Evolutionary conservation across 2,888 invertebrate species (phyloP), one percentile per base, ranked within the genome.

Genomic region (Lordiphosa andalusiaca): DNA sequence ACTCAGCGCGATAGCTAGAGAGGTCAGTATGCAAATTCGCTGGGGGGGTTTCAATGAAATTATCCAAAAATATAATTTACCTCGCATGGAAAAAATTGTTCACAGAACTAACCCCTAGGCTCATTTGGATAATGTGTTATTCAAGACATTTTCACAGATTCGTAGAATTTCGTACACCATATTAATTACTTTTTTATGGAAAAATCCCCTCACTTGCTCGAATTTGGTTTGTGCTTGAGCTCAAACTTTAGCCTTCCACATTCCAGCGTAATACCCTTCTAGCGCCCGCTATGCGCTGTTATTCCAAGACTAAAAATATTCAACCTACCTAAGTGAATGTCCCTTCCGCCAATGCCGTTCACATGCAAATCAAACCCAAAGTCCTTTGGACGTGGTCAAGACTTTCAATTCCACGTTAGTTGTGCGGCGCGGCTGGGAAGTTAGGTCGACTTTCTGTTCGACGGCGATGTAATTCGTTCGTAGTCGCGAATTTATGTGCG

Each of bases 311-410:
- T 69, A 69, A 71, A 82, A 86, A 75, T 73, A 67, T 57, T 69
- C 59, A 70, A 69, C 70, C 73, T 75, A 67, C 42, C 64, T 53
- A 63, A 66, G 67, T 55, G 61, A 54, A 48, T 61, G 50, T 51
- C 66, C 68, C 58, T 73, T 68, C 59, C 60, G 68, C 38, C 44
- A 44, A 53, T 46, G 53, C 57, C 38, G 39, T 6, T 38, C 60
- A 67, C 74, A 84, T 81, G 86, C 81, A 83, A 84, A 84, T 83
- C 73, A 81, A 67, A 75, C 62, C 64, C 67, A 64, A 65, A 68
- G 71, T 74, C 73, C 66, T 80, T 86, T 84, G 84, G 85, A 88
- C 73, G 84, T 86, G 86, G 88, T 87, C 88, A 87, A 87, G 83
- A 82, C 84, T 80, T 74, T 67, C 77, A 72, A 72, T 73, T 72